These are phyloP conservation scores for Hirtodrosophila alboralis DNA, from an alignment of 2,888 invertebrate species.

Conservation along the genomic window DNA sequence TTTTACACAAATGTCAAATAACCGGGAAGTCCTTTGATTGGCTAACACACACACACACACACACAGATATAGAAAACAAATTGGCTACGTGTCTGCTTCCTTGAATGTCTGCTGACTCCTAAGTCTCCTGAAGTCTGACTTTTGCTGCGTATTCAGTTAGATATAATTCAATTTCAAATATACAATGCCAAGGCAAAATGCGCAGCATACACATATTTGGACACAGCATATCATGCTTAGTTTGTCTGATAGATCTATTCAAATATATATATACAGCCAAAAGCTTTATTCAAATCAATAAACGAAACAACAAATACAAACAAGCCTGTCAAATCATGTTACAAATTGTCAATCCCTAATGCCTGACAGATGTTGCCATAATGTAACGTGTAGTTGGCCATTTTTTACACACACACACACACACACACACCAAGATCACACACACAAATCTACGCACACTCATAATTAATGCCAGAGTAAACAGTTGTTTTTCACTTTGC, in stretches of 20 bases:
- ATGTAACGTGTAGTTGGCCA: conserved; percentile 10
- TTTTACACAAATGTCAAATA: conserved; percentile 66
- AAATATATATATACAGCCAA: conserved; percentile 5
- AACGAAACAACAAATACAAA: conserved; percentile 5
- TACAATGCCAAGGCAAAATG: conserved; percentile 24
- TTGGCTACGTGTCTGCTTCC: conserved; percentile 60
- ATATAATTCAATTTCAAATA: conserved; percentile 69
- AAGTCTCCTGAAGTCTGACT: conserved; percentile 43
- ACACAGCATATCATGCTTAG: conserved; percentile 17
- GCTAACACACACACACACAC: conserved; percentile 16
- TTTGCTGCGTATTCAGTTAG: conserved; percentile 54
- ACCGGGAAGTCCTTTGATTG: conserved; percentile 42
- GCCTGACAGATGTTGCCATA: conserved; percentile 31
- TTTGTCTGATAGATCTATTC: not conserved
- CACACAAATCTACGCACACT: conserved; percentile 8
- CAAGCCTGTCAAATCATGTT: conserved; percentile 44
- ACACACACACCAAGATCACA: conserved; percentile 4
- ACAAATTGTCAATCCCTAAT: conserved; percentile 41
- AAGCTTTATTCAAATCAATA: conserved; percentile 34
- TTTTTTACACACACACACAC: conserved; percentile 15
- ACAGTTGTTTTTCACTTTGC: conserved; percentile 43
- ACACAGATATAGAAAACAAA: conserved; percentile 41
- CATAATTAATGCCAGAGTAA: conserved; percentile 62
- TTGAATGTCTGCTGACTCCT: conserved; percentile 15
- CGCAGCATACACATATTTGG: conserved; percentile 21